phyloP scores from a whole-genome alignment of 1,140 invertebrate genomes.

The Proales similis region DNA sequence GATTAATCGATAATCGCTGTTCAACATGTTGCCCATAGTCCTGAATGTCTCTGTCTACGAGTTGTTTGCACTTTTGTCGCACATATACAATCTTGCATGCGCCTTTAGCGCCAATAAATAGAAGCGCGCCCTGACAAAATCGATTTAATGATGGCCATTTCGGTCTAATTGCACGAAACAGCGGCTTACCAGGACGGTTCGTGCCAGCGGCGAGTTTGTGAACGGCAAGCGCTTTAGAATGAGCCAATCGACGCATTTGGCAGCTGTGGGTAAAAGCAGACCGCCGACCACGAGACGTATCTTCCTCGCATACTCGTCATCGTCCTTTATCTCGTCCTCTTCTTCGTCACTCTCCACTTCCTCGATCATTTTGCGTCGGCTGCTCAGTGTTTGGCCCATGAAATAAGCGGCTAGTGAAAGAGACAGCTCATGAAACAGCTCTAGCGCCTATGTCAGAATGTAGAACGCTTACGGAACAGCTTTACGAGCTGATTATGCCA shows the following conservation, averaged over 20 bases:
- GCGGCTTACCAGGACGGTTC: slow-evolving; percentile 15
- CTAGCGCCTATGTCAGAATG: not conserved
- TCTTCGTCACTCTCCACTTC: no score
- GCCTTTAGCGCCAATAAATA: slow-evolving; percentile 27
- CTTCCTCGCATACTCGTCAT: slow-evolving; percentile 60
- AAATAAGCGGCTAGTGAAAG: slow-evolving; percentile 30
- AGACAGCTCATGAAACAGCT: not conserved
- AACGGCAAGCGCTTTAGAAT: slow-evolving; percentile 14
- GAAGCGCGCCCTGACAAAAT: not conserved
- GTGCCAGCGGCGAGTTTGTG: not conserved
- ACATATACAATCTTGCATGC: slow-evolving; percentile 3
- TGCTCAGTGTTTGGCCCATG: slow-evolving; percentile 10
- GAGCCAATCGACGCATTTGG: slow-evolving; percentile 66
- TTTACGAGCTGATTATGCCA: not conserved
- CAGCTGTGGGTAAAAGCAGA: slow-evolving; percentile 81
- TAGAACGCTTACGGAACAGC: slow-evolving; percentile 15
- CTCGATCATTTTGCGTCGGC: slow-evolving; percentile 13
- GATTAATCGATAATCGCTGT: no score
- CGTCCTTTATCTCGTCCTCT: slow-evolving; percentile 34
- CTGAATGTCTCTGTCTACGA: slow-evolving; percentile 17
- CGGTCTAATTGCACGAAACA: not conserved
- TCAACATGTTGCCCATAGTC: no score
- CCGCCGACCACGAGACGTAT: slow-evolving; percentile 85
- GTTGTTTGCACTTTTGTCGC: slow-evolving; percentile 18
- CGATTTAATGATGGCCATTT: not conserved